Base-by-base conservation (phyloP, 2,113 vertebrate species). In the Caretta caretta region DNA sequence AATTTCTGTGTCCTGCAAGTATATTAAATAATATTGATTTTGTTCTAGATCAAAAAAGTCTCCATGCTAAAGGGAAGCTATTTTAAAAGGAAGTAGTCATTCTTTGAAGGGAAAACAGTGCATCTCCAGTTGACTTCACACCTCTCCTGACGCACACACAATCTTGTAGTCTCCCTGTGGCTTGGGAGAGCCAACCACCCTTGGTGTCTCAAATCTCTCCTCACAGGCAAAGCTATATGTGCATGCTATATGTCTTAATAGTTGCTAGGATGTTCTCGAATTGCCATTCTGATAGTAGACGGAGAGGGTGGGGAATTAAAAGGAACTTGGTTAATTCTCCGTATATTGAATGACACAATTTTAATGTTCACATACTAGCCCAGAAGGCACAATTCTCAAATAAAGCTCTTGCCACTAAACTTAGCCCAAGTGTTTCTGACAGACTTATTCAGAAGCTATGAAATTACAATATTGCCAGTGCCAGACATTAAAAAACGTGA, bases 311-410 rank as follows among this genome's bases (percentile, higher is more conserved):
- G 62, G 31, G 29, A 65, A 85, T 93, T 25, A 72, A 48, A 42
- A 59, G 38, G 24, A 75, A 46, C 31, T 79, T 79, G 22, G 7
- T 65, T 27, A 80, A 53, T 86, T 87, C 12, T 10, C 19, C 42
- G 1, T 78, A 76, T 57, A 7, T 38, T 69, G 62, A 65, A 65
- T 65, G 16, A 51, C 56, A 19, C 0, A 0, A 65, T 86, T 91
- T 53, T 88, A 10, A 25, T 50, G 46, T 16, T 90, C 54, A 51
- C 14, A 8, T 35, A 76, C 35, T 88, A 0, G 49, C 90, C 25
- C 1, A 0, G 81, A 54, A 81, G 38, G 46, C 54, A n/a, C 83
- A 92, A 59, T 78, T 89, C 17, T 65, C 79, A 35, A 8, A 57
- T 65, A 65, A 5, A 3, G 80, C 92, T 8, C 2, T 75, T 87